phyloP scores from a whole-genome alignment of 2,113 vertebrate genomes.

The Geococcyx californianus region DNA sequence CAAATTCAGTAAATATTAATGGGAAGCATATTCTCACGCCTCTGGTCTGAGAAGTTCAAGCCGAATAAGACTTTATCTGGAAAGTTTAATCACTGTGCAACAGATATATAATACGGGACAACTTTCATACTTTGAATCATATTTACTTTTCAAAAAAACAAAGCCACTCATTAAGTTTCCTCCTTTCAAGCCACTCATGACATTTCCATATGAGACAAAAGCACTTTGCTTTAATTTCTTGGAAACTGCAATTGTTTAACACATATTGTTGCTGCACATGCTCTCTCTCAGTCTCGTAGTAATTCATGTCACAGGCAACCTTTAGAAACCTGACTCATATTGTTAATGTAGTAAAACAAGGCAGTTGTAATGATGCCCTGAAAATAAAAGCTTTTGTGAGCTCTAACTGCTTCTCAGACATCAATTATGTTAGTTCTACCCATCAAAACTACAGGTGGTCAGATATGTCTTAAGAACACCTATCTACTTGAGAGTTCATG shows the following conservation, averaged over 20 bases:
- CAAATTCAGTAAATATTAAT: neutral
- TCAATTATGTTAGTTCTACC: neutral
- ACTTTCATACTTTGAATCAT: neutral
- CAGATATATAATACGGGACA: neutral
- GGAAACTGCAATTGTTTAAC: neutral
- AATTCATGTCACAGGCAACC: neutral
- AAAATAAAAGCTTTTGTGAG: conserved; percentile 14
- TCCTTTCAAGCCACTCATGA: neutral
- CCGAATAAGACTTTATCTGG: neutral
- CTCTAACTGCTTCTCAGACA: neutral
- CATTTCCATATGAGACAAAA: neutral
- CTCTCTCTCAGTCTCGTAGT: neutral
- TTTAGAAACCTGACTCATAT: conserved; percentile 4
- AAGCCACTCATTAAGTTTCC: neutral
- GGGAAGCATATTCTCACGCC: neutral
- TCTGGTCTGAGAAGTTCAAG: neutral
- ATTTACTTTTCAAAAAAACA: neutral
- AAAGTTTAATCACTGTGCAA: neutral
- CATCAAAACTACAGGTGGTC: neutral
- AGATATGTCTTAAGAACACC: neutral
- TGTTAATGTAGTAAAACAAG: neutral
- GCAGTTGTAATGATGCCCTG: neutral
- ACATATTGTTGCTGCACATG: neutral
- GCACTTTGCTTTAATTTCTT: neutral
- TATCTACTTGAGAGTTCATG: neutral